phyloP scores from a whole-genome alignment of 2,797 vertebrate species.

The Corythornis leucogaster region DNA sequence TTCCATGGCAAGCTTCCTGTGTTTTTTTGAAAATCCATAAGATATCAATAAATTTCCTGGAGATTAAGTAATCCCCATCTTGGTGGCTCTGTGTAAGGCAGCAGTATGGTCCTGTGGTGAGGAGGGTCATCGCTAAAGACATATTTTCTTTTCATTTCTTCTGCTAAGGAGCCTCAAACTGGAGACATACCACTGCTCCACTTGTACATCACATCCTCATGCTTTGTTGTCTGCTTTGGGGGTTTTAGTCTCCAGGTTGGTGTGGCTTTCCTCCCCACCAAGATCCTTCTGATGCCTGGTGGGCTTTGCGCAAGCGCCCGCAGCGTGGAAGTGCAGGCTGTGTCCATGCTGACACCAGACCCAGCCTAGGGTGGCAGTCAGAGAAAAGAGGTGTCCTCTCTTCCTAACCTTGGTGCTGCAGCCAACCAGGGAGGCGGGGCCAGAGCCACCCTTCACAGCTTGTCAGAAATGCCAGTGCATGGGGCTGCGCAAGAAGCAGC shows the following conservation, averaged over 20 bases:
- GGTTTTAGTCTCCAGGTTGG: not conserved
- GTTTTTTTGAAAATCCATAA: not conserved
- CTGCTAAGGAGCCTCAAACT: not conserved
- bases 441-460: not conserved
- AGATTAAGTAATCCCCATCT: not conserved
- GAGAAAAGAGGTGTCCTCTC: not conserved
- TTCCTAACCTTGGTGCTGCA: not conserved
- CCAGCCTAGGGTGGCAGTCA: not conserved
- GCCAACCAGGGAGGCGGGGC: not conserved
- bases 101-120: not conserved
- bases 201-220: rapidly evolving
- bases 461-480: not conserved
- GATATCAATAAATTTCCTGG: not conserved
- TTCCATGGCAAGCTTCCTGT: not conserved
- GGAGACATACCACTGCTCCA: not conserved
- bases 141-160: not conserved
- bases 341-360: too few relatives aligned
- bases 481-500: not conserved
- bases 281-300: not conserved
- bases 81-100: rapidly evolving
- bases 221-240: not conserved
- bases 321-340: too few relatives aligned
- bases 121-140: not conserved
- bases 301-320: not conserved
- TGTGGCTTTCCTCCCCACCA: not conserved